Evolutionary conservation across 92 coral and sea anemone genomes (phyloP), one percentile per base, ranked within the genome.

Genomic region (Desmophyllum pertusum): DNA sequence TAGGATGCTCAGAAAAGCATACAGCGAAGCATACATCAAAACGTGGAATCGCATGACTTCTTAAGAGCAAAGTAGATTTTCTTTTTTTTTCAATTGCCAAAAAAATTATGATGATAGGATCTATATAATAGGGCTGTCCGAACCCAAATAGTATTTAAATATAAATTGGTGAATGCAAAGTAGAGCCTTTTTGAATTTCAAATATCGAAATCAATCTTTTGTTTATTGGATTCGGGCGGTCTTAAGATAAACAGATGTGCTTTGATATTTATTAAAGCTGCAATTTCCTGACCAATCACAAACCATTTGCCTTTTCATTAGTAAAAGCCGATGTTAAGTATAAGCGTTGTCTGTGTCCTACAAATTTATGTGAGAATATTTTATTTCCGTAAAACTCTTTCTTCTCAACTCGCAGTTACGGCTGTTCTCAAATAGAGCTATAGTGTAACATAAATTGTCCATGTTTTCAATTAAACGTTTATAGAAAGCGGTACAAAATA

Each of bases 201-300:
- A 46, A 74, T 30, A 74, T 74, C 48, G 17, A 74, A 45, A 74
- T 74, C 21, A 74, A 74, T 46, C 59, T 74, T 74, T 74, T 74
- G 63, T 46, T 74, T 46, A 4, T 11, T 21, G 42, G 18, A 15
- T 5, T 67, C 40, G 73, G 73, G 45, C 40, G 73, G 73, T 67
- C 73, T 19, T 1, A 36, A 17, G 42, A 67, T 37, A 67, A 67
- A 67, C 73, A 67, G 73, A 67, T 37, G 45, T 33, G 42, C 40
- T 35, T 67, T 18, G n/a, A 19, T 36, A 1, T 36, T 67, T 67
- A 67, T 19, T 18, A 37, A 18, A 67, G 42, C 3, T 67, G 40
- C 42, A 19, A 36, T 19, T 36, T 67, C 29, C 17, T 36, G 73
- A 33, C 70, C 70, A 65, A 65, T 65, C 70, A 23, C n/a, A 11